Conservation (phyloP, 2,888 invertebrate species). For the Parnassius mnemosyne region DNA sequence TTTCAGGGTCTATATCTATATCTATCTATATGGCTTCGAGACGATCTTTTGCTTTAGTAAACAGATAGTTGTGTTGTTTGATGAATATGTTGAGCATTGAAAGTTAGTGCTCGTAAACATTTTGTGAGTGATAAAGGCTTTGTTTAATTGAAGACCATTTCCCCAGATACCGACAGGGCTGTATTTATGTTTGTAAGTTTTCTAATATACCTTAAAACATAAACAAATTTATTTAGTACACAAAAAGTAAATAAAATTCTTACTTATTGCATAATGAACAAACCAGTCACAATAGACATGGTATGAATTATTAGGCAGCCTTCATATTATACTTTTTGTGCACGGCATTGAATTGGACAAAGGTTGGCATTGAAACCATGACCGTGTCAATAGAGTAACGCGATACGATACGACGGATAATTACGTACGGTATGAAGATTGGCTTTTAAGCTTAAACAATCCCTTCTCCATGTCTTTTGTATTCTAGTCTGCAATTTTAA, state of each 20-base stretch:
- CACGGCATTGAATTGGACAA: constrained; percentile 14
- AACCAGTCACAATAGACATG: constrained; percentile 9
- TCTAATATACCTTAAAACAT: no score
- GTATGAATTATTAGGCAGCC: constrained; percentile 11
- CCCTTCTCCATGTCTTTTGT: constrained; percentile 6
- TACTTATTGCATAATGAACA: background rate
- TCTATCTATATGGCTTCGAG: no score
- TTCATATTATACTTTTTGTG: constrained; percentile 15
- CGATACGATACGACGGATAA: constrained; percentile 19
- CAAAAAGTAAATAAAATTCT: background rate
- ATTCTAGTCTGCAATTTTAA: background rate
- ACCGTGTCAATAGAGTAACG: constrained; percentile 16
- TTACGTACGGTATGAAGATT: constrained; percentile 8
- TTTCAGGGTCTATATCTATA: no score
- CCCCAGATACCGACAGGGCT: no score
- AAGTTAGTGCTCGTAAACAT: no score
- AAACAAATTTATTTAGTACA: no score
- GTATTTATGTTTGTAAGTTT: no score
- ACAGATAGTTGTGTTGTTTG: no score
- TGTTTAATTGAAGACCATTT: no score
- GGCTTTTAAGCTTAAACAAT: background rate
- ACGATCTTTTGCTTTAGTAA: no score
- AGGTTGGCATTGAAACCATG: constrained; percentile 16
- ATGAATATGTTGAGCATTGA: no score
- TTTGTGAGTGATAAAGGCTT: no score